A percentile compares a stretch with the other conserved stretches of the same genome.
These are phyloP conservation scores for Galerucella nymphaeae DNA, from an alignment of 2,888 invertebrate species.

Conservation along the genomic window DNA sequence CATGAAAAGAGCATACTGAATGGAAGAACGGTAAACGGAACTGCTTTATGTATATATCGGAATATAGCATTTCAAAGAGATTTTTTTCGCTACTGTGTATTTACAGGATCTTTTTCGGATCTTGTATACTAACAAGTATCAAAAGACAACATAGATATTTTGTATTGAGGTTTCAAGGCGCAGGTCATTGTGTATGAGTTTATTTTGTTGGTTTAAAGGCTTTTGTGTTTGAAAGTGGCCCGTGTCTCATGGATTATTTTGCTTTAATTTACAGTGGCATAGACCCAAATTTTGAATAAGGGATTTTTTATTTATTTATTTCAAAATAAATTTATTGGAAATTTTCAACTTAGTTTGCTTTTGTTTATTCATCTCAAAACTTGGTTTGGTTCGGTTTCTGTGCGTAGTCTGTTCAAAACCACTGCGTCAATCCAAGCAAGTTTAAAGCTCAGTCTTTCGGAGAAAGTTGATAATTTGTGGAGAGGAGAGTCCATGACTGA, in stretches of 20 bases:
- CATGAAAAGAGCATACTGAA: constrained; percentile 60
- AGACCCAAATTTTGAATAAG: not conserved
- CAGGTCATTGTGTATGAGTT: constrained; percentile 53
- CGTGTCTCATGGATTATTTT: constrained; percentile 51
- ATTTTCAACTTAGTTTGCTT: too few relatives aligned
- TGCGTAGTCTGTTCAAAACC: too few relatives aligned
- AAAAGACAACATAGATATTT: constrained; percentile 57
- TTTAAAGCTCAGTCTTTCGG: too few relatives aligned
- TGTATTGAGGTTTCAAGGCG: constrained; percentile 47
- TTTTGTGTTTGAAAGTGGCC: constrained; percentile 57
- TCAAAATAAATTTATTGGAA: too few relatives aligned
- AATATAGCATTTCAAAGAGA: constrained; percentile 61
- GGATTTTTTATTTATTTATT: not conserved
- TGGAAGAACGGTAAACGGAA: constrained; percentile 44
- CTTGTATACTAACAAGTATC: constrained; percentile 57
- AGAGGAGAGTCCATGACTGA: too few relatives aligned
- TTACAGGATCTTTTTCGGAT: constrained; percentile 62
- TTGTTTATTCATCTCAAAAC: too few relatives aligned
- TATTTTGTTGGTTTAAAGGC: constrained; percentile 59
- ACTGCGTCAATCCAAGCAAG: too few relatives aligned
- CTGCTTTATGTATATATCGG: constrained; percentile 53
- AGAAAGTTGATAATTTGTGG: too few relatives aligned
- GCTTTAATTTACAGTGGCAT: constrained; percentile 27
- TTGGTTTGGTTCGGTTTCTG: too few relatives aligned
- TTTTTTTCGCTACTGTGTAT: constrained; percentile 57